Percentiles rank a stretch among this genome's conserved stretches.
Evolutionary conservation across 2,888 invertebrate species (phyloP).

Genomic region (Bibio marci): DNA sequence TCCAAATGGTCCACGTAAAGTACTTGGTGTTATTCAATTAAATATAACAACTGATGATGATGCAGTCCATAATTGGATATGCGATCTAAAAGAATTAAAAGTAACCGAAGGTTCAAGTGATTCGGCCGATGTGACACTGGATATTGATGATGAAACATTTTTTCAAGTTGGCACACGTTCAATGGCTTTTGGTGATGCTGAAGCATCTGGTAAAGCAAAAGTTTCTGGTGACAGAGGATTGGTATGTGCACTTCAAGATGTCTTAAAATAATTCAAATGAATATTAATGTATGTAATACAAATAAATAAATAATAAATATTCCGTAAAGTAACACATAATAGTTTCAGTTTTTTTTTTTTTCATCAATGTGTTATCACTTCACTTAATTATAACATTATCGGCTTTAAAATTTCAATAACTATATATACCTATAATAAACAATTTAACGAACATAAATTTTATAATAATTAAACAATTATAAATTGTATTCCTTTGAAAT

Average conservation of each 20-base stretch:
- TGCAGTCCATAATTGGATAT: slow-evolving; percentile 1
- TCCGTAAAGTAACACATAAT: too few species aligned
- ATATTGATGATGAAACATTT: slow-evolving; percentile 5
- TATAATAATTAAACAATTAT: too few species aligned
- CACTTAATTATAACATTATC: too few species aligned
- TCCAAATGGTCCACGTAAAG: slow-evolving; percentile 7
- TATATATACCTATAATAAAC: too few species aligned
- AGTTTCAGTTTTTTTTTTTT: too few species aligned
- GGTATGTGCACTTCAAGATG: slow-evolving; percentile 1
- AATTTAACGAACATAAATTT: too few species aligned
- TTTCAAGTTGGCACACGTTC: slow-evolving; percentile 3
- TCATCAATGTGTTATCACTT: too few species aligned
- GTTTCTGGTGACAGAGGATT: slow-evolving; percentile 4
- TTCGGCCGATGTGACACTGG: slow-evolving; percentile 6
- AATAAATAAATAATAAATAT: too few species aligned
- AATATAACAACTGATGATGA: slow-evolving; percentile 5
- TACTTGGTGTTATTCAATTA: slow-evolving; percentile 8
- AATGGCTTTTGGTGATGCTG: slow-evolving; percentile 3
- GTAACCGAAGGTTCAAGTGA: slow-evolving; percentile 3
- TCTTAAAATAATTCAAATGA: neutral
- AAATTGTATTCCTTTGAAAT: too few species aligned
- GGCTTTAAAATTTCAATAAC: too few species aligned
- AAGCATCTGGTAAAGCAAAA: slow-evolving; percentile 3
- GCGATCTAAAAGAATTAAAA: slow-evolving; percentile 7
- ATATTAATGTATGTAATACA: too few species aligned